phyloP scores from a whole-genome alignment of 1,140 invertebrate species.

The Pissodes strobi region DNA sequence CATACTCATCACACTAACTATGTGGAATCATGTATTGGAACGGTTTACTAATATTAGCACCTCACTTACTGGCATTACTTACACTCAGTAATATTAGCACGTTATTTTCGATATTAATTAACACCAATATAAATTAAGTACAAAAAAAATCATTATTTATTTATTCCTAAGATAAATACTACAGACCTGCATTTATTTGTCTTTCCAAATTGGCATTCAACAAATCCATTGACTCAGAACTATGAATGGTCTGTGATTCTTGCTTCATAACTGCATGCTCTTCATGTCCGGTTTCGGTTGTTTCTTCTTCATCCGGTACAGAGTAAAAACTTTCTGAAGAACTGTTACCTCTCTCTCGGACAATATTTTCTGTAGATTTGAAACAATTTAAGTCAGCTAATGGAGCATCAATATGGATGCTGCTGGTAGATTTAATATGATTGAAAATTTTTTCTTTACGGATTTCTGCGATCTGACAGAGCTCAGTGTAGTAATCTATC shows the following conservation, averaged over 20 bases:
- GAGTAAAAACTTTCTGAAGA: constrained; percentile 43
- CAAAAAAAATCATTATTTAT: no score
- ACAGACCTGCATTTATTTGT: neutral
- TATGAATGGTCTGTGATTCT: constrained; percentile 5
- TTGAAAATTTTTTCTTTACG: constrained; percentile 39
- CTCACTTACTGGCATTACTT: no score
- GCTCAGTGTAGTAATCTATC: constrained; percentile 47
- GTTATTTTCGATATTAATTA: no score
- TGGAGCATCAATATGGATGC: constrained; percentile 22
- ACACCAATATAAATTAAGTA: no score
- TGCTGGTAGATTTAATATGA: constrained; percentile 33
- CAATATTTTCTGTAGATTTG: constrained; percentile 5
- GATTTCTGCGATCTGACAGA: constrained; percentile 38
- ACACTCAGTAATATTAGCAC: no score
- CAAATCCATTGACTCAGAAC: constrained; percentile 37
- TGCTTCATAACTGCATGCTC: neutral
- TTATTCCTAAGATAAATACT: no score
- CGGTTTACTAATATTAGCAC: no score
- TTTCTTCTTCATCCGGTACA: constrained; percentile 28
- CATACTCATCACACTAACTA: no score
- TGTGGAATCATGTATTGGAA: no score
- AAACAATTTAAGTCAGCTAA: neutral
- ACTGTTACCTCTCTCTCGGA: constrained; percentile 26
- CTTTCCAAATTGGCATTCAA: constrained; percentile 38
- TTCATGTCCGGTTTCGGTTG: constrained; percentile 10